Evolutionary conservation across 1,140 invertebrate genomes (phyloP).

Genomic region (Arion vulgaris): DNA sequence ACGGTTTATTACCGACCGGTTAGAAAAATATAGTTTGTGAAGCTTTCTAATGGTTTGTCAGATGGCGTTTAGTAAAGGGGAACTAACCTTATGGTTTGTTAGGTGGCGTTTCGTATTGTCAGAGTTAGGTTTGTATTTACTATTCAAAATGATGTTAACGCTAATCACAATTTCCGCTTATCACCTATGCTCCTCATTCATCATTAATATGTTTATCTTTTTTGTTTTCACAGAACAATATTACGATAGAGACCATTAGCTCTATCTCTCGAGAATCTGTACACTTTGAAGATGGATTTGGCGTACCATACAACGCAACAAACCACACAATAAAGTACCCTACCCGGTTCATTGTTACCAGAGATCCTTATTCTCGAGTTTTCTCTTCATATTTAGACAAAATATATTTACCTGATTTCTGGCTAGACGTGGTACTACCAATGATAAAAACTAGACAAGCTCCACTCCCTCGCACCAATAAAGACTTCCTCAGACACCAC

Average conservation of each 20-base stretch:
- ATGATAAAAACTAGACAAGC: not conserved
- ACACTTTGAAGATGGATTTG: not conserved
- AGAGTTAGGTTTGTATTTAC: too few relatives aligned
- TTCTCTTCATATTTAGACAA: conserved; percentile 23
- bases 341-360: conserved; percentile 5
- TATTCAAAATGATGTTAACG: too few relatives aligned
- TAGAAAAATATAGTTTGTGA: too few relatives aligned
- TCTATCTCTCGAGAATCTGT: not conserved
- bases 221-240: not conserved
- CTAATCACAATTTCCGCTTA: too few relatives aligned
- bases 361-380: conserved; percentile 30
- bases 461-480: not conserved
- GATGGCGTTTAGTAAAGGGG: too few relatives aligned
- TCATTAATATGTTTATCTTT: not conserved
- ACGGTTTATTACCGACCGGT: too few relatives aligned
- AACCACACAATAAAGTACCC: not conserved
- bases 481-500: conserved; percentile 2
- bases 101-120: too few relatives aligned
- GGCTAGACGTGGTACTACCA: not conserved
- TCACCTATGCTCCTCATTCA: too few relatives aligned
- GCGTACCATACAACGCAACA: not conserved
- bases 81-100: too few relatives aligned
- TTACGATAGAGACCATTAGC: not conserved
- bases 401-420: conserved; percentile 24
- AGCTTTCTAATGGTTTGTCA: too few relatives aligned